Evolutionary conservation across 2,113 vertebrate genomes (phyloP).

Genomic region (Tricholaema leucomelas): DNA sequence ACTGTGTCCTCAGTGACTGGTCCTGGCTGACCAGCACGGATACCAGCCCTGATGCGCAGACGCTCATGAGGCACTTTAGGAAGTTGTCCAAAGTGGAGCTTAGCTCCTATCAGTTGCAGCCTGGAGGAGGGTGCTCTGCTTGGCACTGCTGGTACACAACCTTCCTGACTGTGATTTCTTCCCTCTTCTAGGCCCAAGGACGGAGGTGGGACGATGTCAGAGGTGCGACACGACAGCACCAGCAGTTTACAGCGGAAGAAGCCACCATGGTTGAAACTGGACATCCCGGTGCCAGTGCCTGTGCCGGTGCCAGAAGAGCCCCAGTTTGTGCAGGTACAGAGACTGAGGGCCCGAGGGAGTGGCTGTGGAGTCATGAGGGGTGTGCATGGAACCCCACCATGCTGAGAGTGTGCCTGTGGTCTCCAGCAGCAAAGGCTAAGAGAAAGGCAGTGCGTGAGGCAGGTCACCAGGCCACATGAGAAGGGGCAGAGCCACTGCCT

Average conservation of each 20-base stretch:
- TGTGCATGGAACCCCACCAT: not conserved
- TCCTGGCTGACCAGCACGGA: accelerated
- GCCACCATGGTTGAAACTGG: conserved; percentile 93
- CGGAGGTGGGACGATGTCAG: conserved; percentile 84
- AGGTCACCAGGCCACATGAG: not conserved
- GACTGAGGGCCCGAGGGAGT: not conserved
- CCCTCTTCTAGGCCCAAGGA: conserved; percentile 71
- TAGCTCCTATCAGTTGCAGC: not conserved
- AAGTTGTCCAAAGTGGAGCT: accelerated
- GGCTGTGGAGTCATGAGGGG: not conserved
- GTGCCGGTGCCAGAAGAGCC: conserved; percentile 80
- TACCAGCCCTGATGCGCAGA: not conserved
- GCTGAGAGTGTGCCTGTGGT: not conserved
- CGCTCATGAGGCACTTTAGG: not conserved
- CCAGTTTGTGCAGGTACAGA: conserved; percentile 83
- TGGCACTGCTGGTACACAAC: accelerated
- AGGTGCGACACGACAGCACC: conserved; percentile 87
- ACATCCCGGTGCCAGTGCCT: conserved; percentile 86
- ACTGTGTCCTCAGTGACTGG: accelerated
- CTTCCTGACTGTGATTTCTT: not conserved
- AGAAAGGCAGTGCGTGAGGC: not conserved
- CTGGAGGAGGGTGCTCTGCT: not conserved
- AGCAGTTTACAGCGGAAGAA: conserved; percentile 98
- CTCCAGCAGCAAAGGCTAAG: not conserved
- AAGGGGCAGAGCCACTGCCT: not conserved